Conservation (phyloP, 64 coral and sea anemone genomes). For the Anthopleura sola region DNA sequence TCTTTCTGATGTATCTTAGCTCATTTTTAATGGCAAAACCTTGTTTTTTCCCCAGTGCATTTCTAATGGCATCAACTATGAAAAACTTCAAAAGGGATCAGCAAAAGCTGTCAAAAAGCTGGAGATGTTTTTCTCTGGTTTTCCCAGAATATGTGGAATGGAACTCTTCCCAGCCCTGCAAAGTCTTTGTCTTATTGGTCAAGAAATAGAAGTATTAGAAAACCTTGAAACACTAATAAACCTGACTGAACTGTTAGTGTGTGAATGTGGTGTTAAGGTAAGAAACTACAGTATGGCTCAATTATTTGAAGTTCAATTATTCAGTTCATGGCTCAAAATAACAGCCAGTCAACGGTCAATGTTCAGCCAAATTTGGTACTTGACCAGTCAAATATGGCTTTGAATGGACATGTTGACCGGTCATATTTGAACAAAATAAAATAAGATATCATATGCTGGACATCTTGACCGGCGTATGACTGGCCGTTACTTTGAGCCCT, state of each 20-base stretch:
- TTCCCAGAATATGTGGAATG: conserved; percentile 82
- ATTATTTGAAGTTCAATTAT: too few relatives aligned
- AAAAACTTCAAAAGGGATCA: conserved; percentile 82
- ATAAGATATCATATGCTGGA: too few relatives aligned
- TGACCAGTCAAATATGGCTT: too few relatives aligned
- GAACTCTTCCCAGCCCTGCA: conserved; percentile 70
- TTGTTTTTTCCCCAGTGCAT: conserved; percentile 55
- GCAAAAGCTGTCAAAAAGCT: conserved; percentile 48
- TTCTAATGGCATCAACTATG: conserved; percentile 87
- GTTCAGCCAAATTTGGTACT: too few relatives aligned
- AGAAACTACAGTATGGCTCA: conserved; percentile 1
- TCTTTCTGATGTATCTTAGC: too few relatives aligned
- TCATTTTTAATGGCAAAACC: too few relatives aligned
- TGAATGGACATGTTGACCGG: too few relatives aligned
- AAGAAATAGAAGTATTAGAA: conserved; percentile 56
- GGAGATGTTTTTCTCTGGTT: conserved; percentile 95
- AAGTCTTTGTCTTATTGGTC: conserved; percentile 60
- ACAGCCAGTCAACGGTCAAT: too few relatives aligned
- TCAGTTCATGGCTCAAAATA: too few relatives aligned
- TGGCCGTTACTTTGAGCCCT: too few relatives aligned
- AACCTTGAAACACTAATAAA: conserved; percentile 68
- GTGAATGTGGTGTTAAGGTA: conserved; percentile 73
- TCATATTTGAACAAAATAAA: too few relatives aligned
- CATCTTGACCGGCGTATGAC: too few relatives aligned
- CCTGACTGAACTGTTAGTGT: conserved; percentile 65